Percentiles rank a stretch among this genome's conserved stretches.
Evolutionary conservation across 2,113 vertebrate species (phyloP).

Genomic region (Corydoras maculifer): DNA sequence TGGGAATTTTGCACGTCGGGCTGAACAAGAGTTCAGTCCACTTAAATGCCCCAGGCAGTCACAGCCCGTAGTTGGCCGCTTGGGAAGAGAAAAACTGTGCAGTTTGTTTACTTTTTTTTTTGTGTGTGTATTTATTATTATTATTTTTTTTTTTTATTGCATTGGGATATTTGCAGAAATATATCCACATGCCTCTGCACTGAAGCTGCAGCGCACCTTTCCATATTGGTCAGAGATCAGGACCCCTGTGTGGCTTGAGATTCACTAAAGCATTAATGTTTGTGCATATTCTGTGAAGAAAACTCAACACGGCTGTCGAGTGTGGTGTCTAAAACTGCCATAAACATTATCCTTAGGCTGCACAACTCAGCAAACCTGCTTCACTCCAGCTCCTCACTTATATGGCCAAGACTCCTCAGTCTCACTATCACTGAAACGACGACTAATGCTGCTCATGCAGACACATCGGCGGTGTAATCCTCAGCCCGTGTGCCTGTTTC

Average conservation of each 20-base stretch:
- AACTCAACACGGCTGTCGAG: slow-evolving; percentile 1
- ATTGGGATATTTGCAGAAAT: slow-evolving; percentile 25
- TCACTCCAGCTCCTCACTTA: slow-evolving; percentile 15
- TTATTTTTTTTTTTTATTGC: slow-evolving; percentile 13
- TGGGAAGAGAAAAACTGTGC: slow-evolving; percentile 55
- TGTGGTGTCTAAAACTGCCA: slow-evolving; percentile 44
- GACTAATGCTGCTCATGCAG: not conserved
- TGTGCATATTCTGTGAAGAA: slow-evolving; percentile 2
- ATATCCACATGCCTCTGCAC: slow-evolving; percentile 34
- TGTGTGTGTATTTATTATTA: not conserved
- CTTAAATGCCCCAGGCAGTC: slow-evolving; percentile 44
- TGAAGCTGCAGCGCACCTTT: slow-evolving; percentile 29
- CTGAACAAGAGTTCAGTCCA: slow-evolving; percentile 58
- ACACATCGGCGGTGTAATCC: slow-evolving; percentile 1
- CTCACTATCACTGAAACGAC: slow-evolving; percentile 3
- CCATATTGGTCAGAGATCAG: slow-evolving; percentile 6
- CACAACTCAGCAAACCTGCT: slow-evolving; percentile 33
- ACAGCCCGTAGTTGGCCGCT: slow-evolving; percentile 49
- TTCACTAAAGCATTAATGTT: slow-evolving; percentile 34
- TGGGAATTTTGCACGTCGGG: slow-evolving; percentile 67
- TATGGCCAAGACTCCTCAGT: not conserved
- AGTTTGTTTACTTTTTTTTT: slow-evolving; percentile 39
- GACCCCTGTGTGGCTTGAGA: slow-evolving; percentile 35
- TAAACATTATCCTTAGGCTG: slow-evolving; percentile 42
- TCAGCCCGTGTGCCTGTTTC: slow-evolving; percentile 9